A percentile compares a stretch with the other conserved stretches of the same genome.
These are phyloP conservation scores for Parauchenoglanis ngamensis DNA, from an alignment of 2,797 vertebrate genomes.

Conservation along the genomic window DNA sequence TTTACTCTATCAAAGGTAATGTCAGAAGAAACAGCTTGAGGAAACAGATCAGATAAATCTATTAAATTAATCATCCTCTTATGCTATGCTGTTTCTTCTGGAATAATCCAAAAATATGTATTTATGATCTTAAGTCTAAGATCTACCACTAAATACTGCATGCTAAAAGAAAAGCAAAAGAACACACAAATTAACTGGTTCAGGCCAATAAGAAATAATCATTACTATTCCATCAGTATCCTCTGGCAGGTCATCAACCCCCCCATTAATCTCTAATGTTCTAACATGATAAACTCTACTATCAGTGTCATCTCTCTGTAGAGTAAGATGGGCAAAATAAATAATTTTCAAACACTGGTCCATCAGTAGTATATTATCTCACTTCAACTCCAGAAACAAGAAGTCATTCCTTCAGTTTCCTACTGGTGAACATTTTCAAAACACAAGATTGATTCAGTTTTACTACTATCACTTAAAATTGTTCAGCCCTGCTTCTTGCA, in stretches of 20 bases:
- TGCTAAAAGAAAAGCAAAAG: background rate
- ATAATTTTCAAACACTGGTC: background rate
- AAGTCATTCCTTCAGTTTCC: background rate
- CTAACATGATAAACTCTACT: background rate
- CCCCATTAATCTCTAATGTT: background rate
- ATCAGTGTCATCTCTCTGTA: background rate
- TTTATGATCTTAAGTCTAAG: background rate
- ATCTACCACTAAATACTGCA: background rate
- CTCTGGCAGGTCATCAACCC: background rate
- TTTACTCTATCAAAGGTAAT: background rate
- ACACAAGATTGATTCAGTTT: background rate
- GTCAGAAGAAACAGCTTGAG: background rate
- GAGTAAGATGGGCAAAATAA: background rate
- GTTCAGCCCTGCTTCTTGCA: background rate
- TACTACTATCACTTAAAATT: background rate
- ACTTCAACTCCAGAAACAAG: conserved; percentile 2
- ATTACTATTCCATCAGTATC: background rate
- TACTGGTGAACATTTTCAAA: background rate
- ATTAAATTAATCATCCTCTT: background rate
- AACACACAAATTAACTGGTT: background rate
- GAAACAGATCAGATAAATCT: background rate
- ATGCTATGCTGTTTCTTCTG: background rate
- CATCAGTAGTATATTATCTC: background rate
- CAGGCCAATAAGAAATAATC: background rate
- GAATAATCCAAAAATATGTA: background rate